Evolutionary conservation across 2,888 invertebrate genomes (phyloP), one percentile per base, ranked within the genome.

Genomic region (Eupithecia vulgata): DNA sequence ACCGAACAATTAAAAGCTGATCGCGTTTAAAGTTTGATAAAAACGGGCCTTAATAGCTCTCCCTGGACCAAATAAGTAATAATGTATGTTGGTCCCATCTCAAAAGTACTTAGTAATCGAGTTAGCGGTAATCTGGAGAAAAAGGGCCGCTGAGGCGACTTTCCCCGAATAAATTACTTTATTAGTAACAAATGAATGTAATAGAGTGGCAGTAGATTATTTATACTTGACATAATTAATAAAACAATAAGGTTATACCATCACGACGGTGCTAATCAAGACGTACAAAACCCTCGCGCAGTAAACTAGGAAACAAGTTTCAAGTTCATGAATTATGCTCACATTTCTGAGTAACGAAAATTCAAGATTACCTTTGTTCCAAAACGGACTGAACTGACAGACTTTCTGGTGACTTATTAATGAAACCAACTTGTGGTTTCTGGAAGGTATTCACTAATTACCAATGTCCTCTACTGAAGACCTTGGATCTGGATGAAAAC

Each of bases 51-150:
- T 61, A 34, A 5, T 2, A 15, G 12, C 61, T 34, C 61, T 40
- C 37, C 40, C 3, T 21, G 21, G 40, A 8, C 1, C 37, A 65
- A 35, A 40, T 65, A 42, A 40, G 65, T 21, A 65, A 65, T 65
- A 40, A 65, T 65, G 65, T 65, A 82, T 78, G 79, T 80, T 80
- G 81, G 79, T 82, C 84, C 82, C 83, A 82, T 81, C 78, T 81
- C 83, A 81, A 80, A 73, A 82, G 80, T 80, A 78, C 77, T 80
- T 83, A 81, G 78, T 85, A 84, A 87, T 87, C 82, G 79, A 81
- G 81, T 83, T 83, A 82, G 81, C 76, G 77, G 78, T 85, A 85
- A 85, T 85, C 81, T 78, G 78, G 70, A 75, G 73, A 73, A 59
- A 81, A 77, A 81, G 81, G 81, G 83, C 34, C n/a, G 17, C 37